phyloP scores from a whole-genome alignment of 2,113 vertebrate species.

The Lagopus muta region DNA sequence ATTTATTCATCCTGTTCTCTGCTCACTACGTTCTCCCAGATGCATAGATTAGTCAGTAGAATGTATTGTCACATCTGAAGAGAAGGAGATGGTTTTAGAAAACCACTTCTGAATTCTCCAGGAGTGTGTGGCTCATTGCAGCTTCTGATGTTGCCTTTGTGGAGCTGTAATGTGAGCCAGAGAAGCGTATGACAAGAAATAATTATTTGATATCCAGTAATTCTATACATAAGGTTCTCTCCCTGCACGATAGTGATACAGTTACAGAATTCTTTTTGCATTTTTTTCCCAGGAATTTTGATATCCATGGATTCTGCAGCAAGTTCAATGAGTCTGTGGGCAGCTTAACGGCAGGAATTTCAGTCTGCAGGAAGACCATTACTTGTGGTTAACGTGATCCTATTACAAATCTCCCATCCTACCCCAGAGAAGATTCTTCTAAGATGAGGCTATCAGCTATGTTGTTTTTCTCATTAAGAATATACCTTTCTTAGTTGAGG shows the following conservation, averaged over 20 bases:
- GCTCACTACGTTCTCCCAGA: not conserved
- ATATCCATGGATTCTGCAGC: not conserved
- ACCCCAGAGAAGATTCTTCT: not conserved
- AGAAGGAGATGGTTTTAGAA: conserved; percentile 43
- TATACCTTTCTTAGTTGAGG: not conserved
- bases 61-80: conserved; percentile 10
- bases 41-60: conserved; percentile 53
- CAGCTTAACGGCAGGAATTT: conserved; percentile 20
- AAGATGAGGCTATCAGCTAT: not conserved
- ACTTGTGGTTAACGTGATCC: conserved; percentile 48
- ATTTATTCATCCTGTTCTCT: conserved; percentile 22
- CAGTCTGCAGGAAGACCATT: not conserved
- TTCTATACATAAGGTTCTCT: not conserved
- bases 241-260: not conserved
- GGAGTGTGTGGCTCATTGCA: not conserved
- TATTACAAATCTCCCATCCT: not conserved
- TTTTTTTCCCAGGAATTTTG: conserved; percentile 33
- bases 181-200: conserved; percentile 15
- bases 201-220: conserved; percentile 7
- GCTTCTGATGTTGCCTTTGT: not conserved
- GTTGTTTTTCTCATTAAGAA: not conserved
- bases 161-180: not conserved
- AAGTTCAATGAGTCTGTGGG: conserved; percentile 30
- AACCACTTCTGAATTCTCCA: not conserved
- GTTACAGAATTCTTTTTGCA: not conserved